phyloP scores from a whole-genome alignment of 2,113 vertebrate species.

The Protobothrops mucrosquamatus region DNA sequence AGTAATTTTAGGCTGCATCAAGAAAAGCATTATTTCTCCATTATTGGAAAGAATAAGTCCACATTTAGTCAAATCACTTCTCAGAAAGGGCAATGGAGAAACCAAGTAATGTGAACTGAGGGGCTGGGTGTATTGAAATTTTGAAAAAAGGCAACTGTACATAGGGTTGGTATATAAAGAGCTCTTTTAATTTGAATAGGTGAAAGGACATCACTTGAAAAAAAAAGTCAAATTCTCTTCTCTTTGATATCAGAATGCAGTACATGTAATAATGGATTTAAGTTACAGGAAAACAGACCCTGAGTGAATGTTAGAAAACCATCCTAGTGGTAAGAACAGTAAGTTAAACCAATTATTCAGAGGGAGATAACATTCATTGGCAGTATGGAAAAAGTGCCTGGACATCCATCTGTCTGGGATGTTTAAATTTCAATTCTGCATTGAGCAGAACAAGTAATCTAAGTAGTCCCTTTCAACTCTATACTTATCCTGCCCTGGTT shows the following conservation, averaged over 20 bases:
- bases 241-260: background rate
- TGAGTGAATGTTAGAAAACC: background rate
- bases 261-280: background rate
- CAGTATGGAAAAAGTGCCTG: background rate
- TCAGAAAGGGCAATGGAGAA: background rate
- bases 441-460: background rate
- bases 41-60: background rate
- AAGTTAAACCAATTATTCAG: background rate
- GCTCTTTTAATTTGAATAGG: background rate
- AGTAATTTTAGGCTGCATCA: background rate
- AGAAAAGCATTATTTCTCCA: background rate
- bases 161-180: background rate
- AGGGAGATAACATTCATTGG: background rate
- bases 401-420: background rate
- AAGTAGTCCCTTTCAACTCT: background rate
- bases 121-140: background rate
- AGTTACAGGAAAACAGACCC: background rate
- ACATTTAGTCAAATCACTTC: background rate
- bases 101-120: background rate
- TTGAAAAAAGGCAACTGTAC: background rate
- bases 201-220: background rate
- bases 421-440: background rate
- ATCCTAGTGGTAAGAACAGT: background rate
- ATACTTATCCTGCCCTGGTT: background rate
- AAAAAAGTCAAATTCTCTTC: background rate